Evolutionary conservation across 2,113 vertebrate species (phyloP), one percentile per base, ranked within the genome.

Genomic region (Procavia capensis): DNA sequence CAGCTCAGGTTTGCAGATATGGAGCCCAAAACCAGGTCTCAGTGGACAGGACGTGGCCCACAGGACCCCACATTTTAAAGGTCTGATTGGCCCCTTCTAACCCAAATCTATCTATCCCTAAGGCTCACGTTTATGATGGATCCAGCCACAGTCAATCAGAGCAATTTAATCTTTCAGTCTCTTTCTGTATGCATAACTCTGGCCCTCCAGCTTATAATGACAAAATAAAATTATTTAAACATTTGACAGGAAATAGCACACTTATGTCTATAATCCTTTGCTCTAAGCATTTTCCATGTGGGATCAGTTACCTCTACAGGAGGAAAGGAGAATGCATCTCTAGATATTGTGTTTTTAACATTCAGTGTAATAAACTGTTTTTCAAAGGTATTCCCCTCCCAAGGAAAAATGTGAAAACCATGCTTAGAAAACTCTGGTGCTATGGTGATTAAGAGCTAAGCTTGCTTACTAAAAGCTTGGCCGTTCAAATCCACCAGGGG

Each of bases 91-190:
- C 9, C 17, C 22, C 39, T 4, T 66, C 36, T 29, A 39, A 74
- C 8, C 31, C 59, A 95, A 63, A 70, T 85, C 34, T 86, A 64
- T 9, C 54, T 34, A 75, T 78, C 94, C 25, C 68, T 17, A 59
- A 54, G 7, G 31, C 86, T 81, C 70, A 36, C 17, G 43, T 63
- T 74, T 87, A 25, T 74, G 34, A 87, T 8, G 80, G 47, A 87
- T 16, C 41, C 34, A 82, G 29, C 13, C 7, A n/a, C 6, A 80
- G 64, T 54, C 75, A 43, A 85, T 50, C 5, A 90, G 45, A 85
- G 9, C 16, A 94, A 88, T 79, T 29, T 85, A 70, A 75, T 70
- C 31, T 95, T 95, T 90, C 36, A 27, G 16, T 88, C 16, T 36
- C 41, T 34, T n/a, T 14, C 36, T 86, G 34, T 79, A 17, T 19